Percentiles rank a stretch among this genome's conserved stretches.
These are phyloP conservation scores for Diplosoma virens DNA, from an alignment of 23 tunicate species.

Conservation along the genomic window DNA sequence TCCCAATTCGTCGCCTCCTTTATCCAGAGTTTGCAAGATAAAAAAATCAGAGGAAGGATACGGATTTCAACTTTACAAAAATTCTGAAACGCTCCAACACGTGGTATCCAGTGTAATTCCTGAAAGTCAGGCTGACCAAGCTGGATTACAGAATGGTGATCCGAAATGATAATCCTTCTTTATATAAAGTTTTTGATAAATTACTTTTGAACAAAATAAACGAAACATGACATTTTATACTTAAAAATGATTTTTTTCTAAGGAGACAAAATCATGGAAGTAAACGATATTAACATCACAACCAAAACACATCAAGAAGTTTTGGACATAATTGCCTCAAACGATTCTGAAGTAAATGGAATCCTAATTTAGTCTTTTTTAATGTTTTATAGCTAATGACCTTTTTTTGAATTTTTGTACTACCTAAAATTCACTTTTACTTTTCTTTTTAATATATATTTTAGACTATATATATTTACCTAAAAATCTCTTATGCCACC, in stretches of 20 bases:
- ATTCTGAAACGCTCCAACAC: slow-evolving; percentile 38
- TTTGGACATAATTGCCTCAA: not conserved
- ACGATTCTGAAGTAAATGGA: not conserved
- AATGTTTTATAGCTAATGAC: too few relatives aligned
- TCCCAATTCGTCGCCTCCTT: slow-evolving; percentile 19
- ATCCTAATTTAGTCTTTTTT: not conserved
- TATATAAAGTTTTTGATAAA: not conserved
- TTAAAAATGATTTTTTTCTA: not conserved
- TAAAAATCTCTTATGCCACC: not conserved
- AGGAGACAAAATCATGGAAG: slow-evolving; percentile 8
- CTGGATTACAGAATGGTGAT: slow-evolving; percentile 66
- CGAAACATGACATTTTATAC: not conserved
- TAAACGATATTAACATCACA: not conserved
- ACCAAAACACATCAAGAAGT: slow-evolving; percentile 15
- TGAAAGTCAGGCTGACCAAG: slow-evolving; percentile 61
- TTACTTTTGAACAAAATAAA: not conserved
- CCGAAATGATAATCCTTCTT: not conserved
- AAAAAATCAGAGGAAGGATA: slow-evolving; percentile 22
- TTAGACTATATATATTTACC: not conserved
- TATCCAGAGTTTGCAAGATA: slow-evolving; percentile 59
- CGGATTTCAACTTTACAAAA: slow-evolving; percentile 55
- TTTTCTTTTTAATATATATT: too few relatives aligned
- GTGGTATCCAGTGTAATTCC: slow-evolving; percentile 30
- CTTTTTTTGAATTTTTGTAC: too few relatives aligned
- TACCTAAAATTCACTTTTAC: too few relatives aligned